Percentiles rank a stretch among this genome's conserved stretches.
phyloP scores from a whole-genome alignment of 2,113 vertebrate species.

The Macroglossus sobrinus region DNA sequence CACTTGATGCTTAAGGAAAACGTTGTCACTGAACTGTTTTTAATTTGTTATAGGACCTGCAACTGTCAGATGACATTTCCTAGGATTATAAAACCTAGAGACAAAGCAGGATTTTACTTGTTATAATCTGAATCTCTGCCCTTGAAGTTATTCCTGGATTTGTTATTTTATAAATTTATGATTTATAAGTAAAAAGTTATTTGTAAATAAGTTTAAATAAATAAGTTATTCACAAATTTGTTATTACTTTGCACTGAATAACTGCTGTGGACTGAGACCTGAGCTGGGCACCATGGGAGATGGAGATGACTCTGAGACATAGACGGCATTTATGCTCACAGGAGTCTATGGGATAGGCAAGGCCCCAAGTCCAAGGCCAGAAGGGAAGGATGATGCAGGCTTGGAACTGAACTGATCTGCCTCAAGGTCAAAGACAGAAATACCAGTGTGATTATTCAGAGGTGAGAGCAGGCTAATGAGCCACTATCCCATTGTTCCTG shows the following conservation, averaged over 20 bases:
- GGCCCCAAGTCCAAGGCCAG: background rate
- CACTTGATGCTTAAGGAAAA: background rate
- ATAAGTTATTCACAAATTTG: background rate
- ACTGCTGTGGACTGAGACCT: background rate
- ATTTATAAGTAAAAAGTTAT: conserved; percentile 4
- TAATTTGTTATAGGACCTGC: background rate
- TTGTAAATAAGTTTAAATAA: background rate
- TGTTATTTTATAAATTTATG: background rate
- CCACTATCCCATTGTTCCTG: background rate
- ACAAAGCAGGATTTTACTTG: background rate
- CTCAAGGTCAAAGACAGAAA: background rate
- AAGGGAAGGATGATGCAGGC: background rate
- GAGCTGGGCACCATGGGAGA: background rate
- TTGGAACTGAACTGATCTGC: background rate
- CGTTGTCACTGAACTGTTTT: background rate
- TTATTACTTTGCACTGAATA: background rate
- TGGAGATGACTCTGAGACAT: background rate
- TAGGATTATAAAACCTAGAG: background rate
- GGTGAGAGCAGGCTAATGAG: background rate
- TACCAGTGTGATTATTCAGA: background rate
- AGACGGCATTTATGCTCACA: background rate
- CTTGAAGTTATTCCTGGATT: background rate
- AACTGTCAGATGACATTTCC: background rate
- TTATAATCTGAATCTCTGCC: background rate
- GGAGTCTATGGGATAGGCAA: background rate